Conservation (phyloP, 2,888 invertebrate genomes). For the Lasioglossum pauxillum region DNA sequence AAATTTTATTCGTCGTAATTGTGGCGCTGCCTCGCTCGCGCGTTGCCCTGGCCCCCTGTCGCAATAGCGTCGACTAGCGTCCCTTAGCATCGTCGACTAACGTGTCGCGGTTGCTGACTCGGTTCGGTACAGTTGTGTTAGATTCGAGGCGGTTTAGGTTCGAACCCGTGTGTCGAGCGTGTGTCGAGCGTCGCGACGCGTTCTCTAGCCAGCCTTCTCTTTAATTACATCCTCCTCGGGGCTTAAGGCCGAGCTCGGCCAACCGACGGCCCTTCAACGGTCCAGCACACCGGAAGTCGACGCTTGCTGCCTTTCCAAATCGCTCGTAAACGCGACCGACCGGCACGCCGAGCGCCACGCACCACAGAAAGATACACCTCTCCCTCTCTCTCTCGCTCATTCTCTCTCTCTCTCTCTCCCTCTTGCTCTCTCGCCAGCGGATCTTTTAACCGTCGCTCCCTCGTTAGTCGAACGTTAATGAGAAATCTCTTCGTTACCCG, state of each 20-base stretch:
- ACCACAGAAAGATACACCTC: slow-evolving; percentile 42
- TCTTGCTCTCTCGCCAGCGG: slow-evolving; percentile 34
- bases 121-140: neutral
- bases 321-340: slow-evolving; percentile 17
- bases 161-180: neutral
- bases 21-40: slow-evolving; percentile 24
- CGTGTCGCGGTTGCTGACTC: slow-evolving; percentile 5
- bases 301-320: slow-evolving; percentile 25
- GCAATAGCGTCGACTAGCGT: neutral
- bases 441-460: slow-evolving; percentile 54
- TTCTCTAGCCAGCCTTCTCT: slow-evolving; percentile 25
- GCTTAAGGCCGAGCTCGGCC: slow-evolving; percentile 36
- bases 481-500: slow-evolving; percentile 66
- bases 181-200: slow-evolving; percentile 3
- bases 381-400: no score
- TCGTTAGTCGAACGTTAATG: slow-evolving; percentile 69
- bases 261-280: neutral
- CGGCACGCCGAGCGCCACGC: neutral
- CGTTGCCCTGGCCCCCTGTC: neutral
- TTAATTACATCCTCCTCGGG: slow-evolving; percentile 53
- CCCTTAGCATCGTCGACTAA: neutral
- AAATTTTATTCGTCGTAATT: slow-evolving; percentile 73
- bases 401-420: slow-evolving; percentile 16
- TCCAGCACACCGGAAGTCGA: slow-evolving; percentile 8
- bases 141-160: no score